Base-by-base conservation (phyloP, 2,113 vertebrate genomes). In the Otolemur garnettii region DNA sequence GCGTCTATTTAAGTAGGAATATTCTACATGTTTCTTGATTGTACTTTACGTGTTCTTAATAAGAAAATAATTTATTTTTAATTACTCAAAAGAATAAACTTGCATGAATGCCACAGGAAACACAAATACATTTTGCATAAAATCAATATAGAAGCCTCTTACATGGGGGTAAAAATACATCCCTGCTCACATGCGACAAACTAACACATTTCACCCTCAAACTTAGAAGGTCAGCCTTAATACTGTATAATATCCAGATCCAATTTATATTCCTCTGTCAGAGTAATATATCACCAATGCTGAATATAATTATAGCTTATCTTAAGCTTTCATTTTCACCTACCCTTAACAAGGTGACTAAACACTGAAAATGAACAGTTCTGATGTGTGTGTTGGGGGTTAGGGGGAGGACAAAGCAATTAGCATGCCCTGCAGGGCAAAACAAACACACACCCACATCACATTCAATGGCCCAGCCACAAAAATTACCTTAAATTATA, bases 181-280 rank as follows among this genome's bases (percentile, higher is more conserved):
- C 90, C 86, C 75, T 88, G 97, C 93, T 98, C 94, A 87, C 72
- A 95, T 96, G 87, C 98, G 97, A 98, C 98, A 98, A 98, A 98
- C 97, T 98, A 98, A 98, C 96, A 98, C 98, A 99, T 98, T 96
- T 98, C 95, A 94, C 96, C 97, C 93, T 98, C 99, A 98, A 98
- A 99, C 95, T 97, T 83, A 98, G 98, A 99, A 99, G 98, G 99
- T 99, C 99, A 99, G 96, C 96, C 99, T 99, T 99, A 99, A 99
- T 99, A 98, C 94, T 98, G 97, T 83, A 75, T 93, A 97, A 93
- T 98, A 99, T 98, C 98, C 98, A 98, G 98, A 99, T 98, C 93
- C 98, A 99, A 99, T 99, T 99, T 99, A 98, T 98, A 98, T 97
- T 98, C 98, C 96, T 98, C 98, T 98, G 98, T 99, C 98, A 99